Conservation (phyloP, 2,888 invertebrate species). For the Hirtodrosophila alboralis region DNA sequence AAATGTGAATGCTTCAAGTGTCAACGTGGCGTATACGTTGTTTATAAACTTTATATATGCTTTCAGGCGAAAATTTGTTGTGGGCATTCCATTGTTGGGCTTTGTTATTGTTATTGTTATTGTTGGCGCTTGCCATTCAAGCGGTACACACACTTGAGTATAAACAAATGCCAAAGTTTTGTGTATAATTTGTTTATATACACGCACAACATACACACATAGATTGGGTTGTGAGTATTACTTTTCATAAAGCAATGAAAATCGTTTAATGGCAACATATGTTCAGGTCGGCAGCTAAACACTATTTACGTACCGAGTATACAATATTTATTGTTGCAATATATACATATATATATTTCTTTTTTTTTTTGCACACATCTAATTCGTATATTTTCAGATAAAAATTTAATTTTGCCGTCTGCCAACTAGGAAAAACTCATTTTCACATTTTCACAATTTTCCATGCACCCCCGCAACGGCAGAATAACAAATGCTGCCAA, state of each 20-base stretch:
- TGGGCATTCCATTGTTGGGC: conserved; percentile 16
- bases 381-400: conserved; percentile 48
- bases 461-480: conserved; percentile 12
- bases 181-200: conserved; percentile 53
- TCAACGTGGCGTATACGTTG: conserved; percentile 63
- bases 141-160: conserved; percentile 56
- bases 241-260: conserved; percentile 61
- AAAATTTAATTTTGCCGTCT: conserved; percentile 62
- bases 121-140: conserved; percentile 54
- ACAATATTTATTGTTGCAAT: conserved; percentile 62
- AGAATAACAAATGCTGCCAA: conserved; percentile 43
- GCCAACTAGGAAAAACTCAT: conserved; percentile 68
- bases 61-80: conserved; percentile 11
- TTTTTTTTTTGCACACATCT: conserved; percentile 7
- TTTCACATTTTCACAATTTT: conserved; percentile 47
- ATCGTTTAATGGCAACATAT: conserved; percentile 70
- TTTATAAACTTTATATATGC: conserved; percentile 23
- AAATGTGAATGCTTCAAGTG: conserved; percentile 43
- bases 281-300: conserved; percentile 36
- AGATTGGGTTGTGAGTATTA: conserved; percentile 22
- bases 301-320: conserved; percentile 24
- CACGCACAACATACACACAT: conserved; percentile 3
- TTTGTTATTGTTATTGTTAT: conserved; percentile 43
- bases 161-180: conserved; percentile 56
- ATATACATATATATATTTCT: conserved; percentile 11